A percentile compares a stretch with the other conserved stretches of the same genome.
Evolutionary conservation across 2,113 vertebrate genomes (phyloP).

Genomic region (human): DNA sequence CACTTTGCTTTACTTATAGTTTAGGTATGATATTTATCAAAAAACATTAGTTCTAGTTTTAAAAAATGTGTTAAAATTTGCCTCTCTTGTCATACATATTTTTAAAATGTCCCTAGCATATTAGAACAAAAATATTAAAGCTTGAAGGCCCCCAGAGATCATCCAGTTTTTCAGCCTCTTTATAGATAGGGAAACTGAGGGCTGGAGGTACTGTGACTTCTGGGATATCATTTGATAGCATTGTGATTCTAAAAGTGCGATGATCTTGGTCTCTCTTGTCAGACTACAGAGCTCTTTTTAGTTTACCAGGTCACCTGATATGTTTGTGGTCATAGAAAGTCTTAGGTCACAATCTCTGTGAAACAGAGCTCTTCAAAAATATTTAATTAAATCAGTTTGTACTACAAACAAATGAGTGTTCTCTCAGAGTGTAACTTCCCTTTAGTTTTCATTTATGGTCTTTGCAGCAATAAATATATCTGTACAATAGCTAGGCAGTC

Average conservation of each 20-base stretch:
- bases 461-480: constrained; percentile 34
- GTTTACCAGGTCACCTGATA: neutral
- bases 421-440: constrained; percentile 3
- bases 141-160: neutral
- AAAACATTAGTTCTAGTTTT: neutral
- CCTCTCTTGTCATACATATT: neutral
- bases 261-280: neutral
- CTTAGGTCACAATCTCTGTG: neutral
- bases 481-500: neutral
- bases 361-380: constrained; percentile 36
- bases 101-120: neutral
- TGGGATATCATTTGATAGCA: neutral
- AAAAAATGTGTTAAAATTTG: neutral
- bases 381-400: constrained; percentile 49
- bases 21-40: neutral
- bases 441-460: neutral
- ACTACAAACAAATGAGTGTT: constrained; percentile 43
- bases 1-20: neutral
- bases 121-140: neutral
- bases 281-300: neutral
- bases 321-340: constrained; percentile 16
- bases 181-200: neutral
- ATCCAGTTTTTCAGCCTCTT: neutral
- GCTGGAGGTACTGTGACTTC: neutral
- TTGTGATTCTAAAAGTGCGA: neutral